Evolutionary conservation across 2,888 invertebrate genomes (phyloP), one percentile per base, ranked within the genome.

Genomic region (Xestia ashworthii): DNA sequence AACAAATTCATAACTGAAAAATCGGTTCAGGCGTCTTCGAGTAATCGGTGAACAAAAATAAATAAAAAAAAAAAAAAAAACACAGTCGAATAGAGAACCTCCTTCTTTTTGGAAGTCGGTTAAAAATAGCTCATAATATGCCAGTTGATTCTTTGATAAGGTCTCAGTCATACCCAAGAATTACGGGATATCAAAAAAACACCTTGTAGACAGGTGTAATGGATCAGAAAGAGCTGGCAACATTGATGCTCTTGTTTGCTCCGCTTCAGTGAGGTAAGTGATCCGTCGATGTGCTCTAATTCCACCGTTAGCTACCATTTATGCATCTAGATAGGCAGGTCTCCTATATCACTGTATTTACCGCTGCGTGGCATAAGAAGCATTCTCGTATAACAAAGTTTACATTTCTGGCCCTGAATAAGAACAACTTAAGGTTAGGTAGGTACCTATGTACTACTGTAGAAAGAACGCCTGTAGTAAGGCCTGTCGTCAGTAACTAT

Each of bases 271-370:
- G 88, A 82, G 75, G 72, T 82, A 82, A 71, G 80, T 81, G 66
- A 78, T 69, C 58, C 66, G 60, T 14, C 78, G 89, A 82, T 74
- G n/a, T 85, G 88, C 88, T 89, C 89, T 71, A 88, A 67, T 89
- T 89, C 60, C 80, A 65, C 79, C 82, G 82, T 79, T 88, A 82
- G 77, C 72, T 58, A 76, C 68, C n/a, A 70, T 58, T 67, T 53
- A 32, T 32, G 50, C 69, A 80, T 84, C 82, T 76, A 76, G 68
- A 74, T 53, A 71, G 53, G 60, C 32, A 53, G 32, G 65, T 79
- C 32, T 50, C 55, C 44, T 64, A 70, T 25, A 50, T 64, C 66
- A 46, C 32, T n/a, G 16, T 50, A 9, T 53, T 38, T 22, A 16
- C 12, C 38, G 19, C 16, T 32, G 32, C 32, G 1, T 32, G 32